Evolutionary conservation across 2,888 invertebrate species (phyloP).

Genomic region (Hedychridium roseum): DNA sequence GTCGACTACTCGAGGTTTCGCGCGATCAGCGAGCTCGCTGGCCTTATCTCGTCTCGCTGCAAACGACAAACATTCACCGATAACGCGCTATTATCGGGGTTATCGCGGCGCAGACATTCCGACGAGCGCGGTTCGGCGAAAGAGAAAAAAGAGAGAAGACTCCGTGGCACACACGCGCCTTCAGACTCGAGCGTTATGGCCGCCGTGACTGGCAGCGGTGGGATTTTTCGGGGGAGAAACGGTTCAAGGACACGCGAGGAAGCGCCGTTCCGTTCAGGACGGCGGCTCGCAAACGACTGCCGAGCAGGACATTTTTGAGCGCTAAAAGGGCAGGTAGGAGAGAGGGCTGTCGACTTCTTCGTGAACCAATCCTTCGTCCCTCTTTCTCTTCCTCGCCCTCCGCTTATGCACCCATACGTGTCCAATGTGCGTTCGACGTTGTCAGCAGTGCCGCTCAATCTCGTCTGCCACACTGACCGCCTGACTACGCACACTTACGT

Average conservation of each 20-base stretch:
- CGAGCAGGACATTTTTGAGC: conserved; percentile 22
- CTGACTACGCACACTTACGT: too few relatives aligned
- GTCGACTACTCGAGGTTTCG: too few relatives aligned
- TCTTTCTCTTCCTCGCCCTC: background rate
- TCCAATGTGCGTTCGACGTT: background rate
- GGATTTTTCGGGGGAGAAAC: background rate
- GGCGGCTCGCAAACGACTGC: conserved; percentile 27
- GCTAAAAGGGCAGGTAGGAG: conserved; percentile 27
- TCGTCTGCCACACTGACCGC: too few relatives aligned
- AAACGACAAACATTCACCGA: background rate
- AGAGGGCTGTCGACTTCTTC: background rate
- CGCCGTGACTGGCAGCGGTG: background rate
- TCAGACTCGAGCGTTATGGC: background rate
- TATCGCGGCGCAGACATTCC: conserved; percentile 17
- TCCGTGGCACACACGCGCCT: too few relatives aligned
- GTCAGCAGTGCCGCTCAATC: conserved; percentile 18
- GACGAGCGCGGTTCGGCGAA: too few relatives aligned
- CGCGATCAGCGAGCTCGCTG: too few relatives aligned
- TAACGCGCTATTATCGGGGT: conserved; percentile 23
- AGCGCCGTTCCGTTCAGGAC: conserved; percentile 10
- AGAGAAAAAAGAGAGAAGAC: too few relatives aligned
- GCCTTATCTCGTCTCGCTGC: too few relatives aligned
- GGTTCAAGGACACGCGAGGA: background rate
- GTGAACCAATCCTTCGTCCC: background rate
- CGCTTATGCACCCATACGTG: conserved; percentile 22